These are phyloP conservation scores for Drepanosiphum platanoidis DNA, from an alignment of 2,888 invertebrate genomes.

Conservation along the genomic window DNA sequence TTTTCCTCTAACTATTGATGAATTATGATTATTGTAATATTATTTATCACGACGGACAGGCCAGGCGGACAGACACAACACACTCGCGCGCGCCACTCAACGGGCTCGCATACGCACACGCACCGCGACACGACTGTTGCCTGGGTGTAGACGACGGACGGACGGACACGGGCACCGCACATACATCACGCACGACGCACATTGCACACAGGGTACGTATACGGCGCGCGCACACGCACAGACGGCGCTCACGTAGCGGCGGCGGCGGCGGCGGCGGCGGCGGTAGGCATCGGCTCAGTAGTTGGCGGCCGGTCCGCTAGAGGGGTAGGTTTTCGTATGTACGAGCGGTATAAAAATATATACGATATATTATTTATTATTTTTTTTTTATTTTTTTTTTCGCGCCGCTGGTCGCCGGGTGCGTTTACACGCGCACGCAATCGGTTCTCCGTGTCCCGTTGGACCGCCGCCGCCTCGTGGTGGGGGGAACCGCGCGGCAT, in stretches of 20 bases:
- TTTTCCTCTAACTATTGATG: too few species aligned
- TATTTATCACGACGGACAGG: too few species aligned
- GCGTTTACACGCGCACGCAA: background rate
- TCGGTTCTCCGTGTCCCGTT: conserved; percentile 2
- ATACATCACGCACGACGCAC: conserved; percentile 55
- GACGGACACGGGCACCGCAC: conserved; percentile 26
- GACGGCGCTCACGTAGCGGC: conserved; percentile 31
- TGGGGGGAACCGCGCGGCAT: conserved; percentile 29
- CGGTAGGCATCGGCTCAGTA: background rate
- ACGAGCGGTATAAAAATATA: too few species aligned
- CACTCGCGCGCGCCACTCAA: conserved; percentile 47
- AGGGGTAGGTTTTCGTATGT: conserved; percentile 49
- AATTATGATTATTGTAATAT: too few species aligned
- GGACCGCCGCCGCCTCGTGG: background rate
- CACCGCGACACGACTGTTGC: conserved; percentile 61
- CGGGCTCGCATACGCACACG: conserved; percentile 58
- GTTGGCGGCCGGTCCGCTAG: conserved; percentile 60
- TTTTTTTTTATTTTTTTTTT: background rate
- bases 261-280: background rate
- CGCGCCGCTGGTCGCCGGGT: conserved; percentile 1
- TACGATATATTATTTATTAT: background rate
- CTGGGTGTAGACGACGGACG: conserved; percentile 48
- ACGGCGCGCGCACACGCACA: conserved; percentile 48
- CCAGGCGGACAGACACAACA: conserved; percentile 26
- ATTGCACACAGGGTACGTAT: conserved; percentile 45